Conservation (phyloP, 2,888 invertebrate genomes). For the Cheilosia scutellata region DNA sequence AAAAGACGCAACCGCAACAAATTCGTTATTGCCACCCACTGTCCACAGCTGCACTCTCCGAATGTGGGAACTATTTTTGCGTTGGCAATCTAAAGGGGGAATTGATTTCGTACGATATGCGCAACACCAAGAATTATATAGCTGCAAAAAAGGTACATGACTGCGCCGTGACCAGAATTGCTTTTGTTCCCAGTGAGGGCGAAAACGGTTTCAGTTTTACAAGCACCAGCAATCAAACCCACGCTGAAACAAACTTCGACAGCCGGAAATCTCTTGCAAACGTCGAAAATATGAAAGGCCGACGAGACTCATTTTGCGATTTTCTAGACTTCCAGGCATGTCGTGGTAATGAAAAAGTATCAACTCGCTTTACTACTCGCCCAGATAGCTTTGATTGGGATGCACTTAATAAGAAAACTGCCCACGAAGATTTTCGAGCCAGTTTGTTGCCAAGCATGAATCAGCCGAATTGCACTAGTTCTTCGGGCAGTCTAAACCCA, state of each 20-base stretch:
- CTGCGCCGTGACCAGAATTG: constrained; percentile 80
- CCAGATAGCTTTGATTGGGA: constrained; percentile 83
- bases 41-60: constrained; percentile 81
- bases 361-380: constrained; percentile 77
- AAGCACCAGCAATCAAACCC: constrained; percentile 73
- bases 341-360: constrained; percentile 79
- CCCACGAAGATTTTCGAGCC: constrained; percentile 75
- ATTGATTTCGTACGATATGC: constrained; percentile 82
- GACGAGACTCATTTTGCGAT: constrained; percentile 82
- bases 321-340: constrained; percentile 81
- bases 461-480: constrained; percentile 34
- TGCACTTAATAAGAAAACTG: constrained; percentile 77
- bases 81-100: constrained; percentile 83
- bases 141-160: constrained; percentile 80
- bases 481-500: constrained; percentile 20
- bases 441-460: constrained; percentile 69
- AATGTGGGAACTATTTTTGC: constrained; percentile 82
- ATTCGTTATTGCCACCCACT: constrained; percentile 80
- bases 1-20: constrained; percentile 79
- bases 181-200: constrained; percentile 80
- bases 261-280: constrained; percentile 41
- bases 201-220: constrained; percentile 78
- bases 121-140: constrained; percentile 80
- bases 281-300: constrained; percentile 77
- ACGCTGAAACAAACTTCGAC: constrained; percentile 54